Conservation (phyloP, 2,888 invertebrate species). For the Calameuta pallipes region DNA sequence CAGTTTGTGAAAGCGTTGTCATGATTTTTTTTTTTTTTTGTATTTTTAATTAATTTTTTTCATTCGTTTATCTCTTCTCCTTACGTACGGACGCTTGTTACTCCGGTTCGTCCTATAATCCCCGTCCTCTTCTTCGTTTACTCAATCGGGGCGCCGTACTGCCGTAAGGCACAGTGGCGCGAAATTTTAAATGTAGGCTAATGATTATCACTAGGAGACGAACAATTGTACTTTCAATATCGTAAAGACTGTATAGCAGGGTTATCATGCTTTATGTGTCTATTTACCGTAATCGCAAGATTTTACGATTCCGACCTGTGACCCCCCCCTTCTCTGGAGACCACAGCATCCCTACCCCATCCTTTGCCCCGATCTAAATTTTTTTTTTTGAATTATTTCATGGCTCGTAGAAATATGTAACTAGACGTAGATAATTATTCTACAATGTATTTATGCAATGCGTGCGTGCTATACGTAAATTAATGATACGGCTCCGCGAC, state of each 20-base stretch:
- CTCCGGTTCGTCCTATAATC: neutral
- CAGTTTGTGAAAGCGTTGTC: neutral
- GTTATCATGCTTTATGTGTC: conserved; percentile 1
- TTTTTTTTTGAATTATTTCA: neutral
- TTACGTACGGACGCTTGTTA: neutral
- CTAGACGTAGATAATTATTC: neutral
- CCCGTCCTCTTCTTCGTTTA: neutral
- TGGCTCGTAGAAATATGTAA: neutral
- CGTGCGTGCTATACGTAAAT: neutral
- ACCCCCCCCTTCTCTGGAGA: neutral
- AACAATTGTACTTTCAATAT: neutral
- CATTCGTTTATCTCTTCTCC: neutral
- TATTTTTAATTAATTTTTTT: neutral
- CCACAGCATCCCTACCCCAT: too few species aligned
- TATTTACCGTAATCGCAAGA: neutral
- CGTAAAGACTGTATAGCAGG: conserved; percentile 1
- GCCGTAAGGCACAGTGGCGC: neutral
- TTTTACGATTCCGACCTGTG: neutral
- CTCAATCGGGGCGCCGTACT: neutral
- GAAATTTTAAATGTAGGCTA: neutral
- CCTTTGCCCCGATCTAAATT: neutral
- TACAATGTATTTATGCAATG: neutral
- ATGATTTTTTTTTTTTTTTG: neutral
- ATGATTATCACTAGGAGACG: neutral
- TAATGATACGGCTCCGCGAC: neutral